Evolutionary conservation across 2,113 vertebrate genomes (phyloP).

Genomic region (Pleuronectes platessa): DNA sequence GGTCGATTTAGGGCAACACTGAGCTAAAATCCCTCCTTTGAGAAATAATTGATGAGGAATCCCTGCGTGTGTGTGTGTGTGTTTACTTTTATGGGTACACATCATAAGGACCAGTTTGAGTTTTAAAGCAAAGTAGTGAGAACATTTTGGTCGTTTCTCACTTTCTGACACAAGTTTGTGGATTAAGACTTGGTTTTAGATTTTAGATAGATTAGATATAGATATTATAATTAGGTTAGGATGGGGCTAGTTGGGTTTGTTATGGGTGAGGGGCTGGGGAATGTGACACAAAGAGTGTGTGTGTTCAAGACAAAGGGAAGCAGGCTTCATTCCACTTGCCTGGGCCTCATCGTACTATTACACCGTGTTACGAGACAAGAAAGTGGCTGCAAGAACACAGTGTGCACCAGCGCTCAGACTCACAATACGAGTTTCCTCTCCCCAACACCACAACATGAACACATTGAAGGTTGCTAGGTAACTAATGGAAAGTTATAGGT

Average conservation of each 20-base stretch:
- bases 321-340: conserved; percentile 75
- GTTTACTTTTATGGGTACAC: neutral
- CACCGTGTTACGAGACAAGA: conserved; percentile 33
- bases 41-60: conserved; percentile 73
- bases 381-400: conserved; percentile 44
- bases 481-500: conserved; percentile 64
- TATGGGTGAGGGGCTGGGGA: neutral
- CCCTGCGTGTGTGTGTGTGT: conserved; percentile 3
- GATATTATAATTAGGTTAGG: no score
- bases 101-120: neutral
- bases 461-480: conserved; percentile 70
- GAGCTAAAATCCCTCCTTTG: conserved; percentile 67
- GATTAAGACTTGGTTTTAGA: no score
- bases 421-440: conserved; percentile 17
- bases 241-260: no score
- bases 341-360: conserved; percentile 45
- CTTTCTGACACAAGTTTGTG: no score
- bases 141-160: no score
- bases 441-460: conserved; percentile 34
- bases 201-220: no score
- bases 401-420: conserved; percentile 15
- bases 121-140: neutral
- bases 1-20: conserved; percentile 16
- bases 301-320: conserved; percentile 56
- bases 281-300: conserved; percentile 29